Conservation (phyloP, 53 echinoderm and acorn worm species). For the Paracentrotus lividus region DNA sequence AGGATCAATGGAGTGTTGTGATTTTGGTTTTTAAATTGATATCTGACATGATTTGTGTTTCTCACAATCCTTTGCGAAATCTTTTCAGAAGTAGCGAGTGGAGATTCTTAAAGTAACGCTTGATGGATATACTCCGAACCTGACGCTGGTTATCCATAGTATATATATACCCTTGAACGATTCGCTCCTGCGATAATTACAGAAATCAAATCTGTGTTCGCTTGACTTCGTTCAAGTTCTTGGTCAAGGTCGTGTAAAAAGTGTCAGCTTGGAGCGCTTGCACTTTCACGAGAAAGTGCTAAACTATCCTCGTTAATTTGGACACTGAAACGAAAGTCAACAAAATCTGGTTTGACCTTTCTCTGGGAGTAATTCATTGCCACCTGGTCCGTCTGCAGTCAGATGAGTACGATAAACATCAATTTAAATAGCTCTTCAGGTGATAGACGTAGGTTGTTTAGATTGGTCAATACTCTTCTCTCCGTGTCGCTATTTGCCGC, state of each 20-base stretch:
- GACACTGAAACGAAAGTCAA: neutral
- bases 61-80: neutral
- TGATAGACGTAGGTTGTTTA: neutral
- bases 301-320: slow-evolving; percentile 12
- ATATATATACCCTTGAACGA: too few species aligned
- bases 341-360: slow-evolving; percentile 4
- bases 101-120: neutral
- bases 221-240: neutral
- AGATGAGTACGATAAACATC: neutral
- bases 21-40: too few species aligned
- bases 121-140: neutral
- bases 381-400: neutral
- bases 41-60: neutral
- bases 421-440: slow-evolving; percentile 14
- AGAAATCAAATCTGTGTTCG: neutral
- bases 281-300: neutral
- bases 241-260: neutral
- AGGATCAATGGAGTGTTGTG: too few species aligned
- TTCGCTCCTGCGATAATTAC: neutral
- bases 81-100: neutral
- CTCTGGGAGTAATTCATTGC: neutral
- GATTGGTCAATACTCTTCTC: neutral
- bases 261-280: neutral
- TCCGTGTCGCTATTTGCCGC: neutral
- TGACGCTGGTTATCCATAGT: neutral